A percentile compares a stretch with the other conserved stretches of the same genome.
Conservation (phyloP, 2,888 invertebrate species). For the Dusona sp. region DNA sequence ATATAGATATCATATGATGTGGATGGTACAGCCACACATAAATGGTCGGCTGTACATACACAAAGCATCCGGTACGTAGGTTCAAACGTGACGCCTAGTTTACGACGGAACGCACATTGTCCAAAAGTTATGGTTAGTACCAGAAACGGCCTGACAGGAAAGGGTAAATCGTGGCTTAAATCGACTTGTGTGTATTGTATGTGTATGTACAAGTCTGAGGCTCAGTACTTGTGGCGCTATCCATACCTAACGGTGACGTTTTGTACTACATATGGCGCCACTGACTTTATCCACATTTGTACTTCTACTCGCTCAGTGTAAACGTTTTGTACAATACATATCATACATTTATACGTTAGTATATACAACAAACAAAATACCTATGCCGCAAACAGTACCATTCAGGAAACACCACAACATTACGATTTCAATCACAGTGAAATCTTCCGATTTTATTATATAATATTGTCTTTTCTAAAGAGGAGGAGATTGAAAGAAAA, state of each 20-base stretch:
- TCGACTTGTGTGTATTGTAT: conserved; percentile 6
- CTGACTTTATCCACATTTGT: conserved; percentile 16
- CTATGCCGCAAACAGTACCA: conserved; percentile 22
- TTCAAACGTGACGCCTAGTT: conserved; percentile 64
- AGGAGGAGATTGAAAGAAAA: background rate
- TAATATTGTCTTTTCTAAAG: conserved; percentile 63
- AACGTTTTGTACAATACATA: conserved; percentile 19
- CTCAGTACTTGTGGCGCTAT: conserved; percentile 6
- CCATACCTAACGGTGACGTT: conserved; percentile 27
- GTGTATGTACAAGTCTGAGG: conserved; percentile 1
- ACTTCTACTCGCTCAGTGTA: background rate
- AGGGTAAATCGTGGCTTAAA: conserved; percentile 34
- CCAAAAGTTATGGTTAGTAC: conserved; percentile 60
- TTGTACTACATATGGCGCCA: conserved; percentile 38
- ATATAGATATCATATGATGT: conserved; percentile 7
- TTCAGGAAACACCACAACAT: conserved; percentile 69
- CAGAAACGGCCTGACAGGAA: conserved; percentile 11
- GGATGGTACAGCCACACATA: conserved; percentile 24
- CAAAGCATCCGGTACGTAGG: conserved; percentile 48
- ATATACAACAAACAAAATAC: conserved; percentile 16
- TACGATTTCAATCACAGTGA: conserved; percentile 80
- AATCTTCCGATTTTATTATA: conserved; percentile 80
- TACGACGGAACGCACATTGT: conserved; percentile 65
- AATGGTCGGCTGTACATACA: conserved; percentile 26
- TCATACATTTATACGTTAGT: conserved; percentile 20